Percentiles rank a stretch among this genome's conserved stretches.
Conservation (phyloP, 2,888 invertebrate species). For the Sphaeridia pumilis region DNA sequence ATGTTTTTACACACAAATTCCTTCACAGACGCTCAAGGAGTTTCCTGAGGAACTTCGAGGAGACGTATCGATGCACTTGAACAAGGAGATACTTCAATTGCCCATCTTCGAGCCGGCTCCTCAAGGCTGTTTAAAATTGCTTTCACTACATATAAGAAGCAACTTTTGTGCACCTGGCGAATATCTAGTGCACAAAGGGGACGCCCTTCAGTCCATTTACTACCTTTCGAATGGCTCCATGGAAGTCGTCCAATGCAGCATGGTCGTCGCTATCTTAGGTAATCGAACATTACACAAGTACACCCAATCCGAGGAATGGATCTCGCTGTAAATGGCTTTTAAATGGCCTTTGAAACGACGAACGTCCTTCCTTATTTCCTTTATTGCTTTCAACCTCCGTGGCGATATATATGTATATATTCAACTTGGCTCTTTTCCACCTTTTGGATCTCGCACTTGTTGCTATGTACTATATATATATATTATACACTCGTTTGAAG, state of each 20-base stretch:
- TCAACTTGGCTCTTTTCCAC: too few relatives aligned
- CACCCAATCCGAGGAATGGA: too few relatives aligned
- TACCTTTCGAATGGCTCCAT: constrained; percentile 94
- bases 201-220: constrained; percentile 84
- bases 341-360: too few relatives aligned
- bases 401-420: too few relatives aligned
- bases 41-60: constrained; percentile 92
- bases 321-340: too few relatives aligned
- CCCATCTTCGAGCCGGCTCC: constrained; percentile 91
- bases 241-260: constrained; percentile 91
- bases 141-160: constrained; percentile 82
- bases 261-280: constrained; percentile 96
- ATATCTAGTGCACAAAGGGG: constrained; percentile 85
- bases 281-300: too few relatives aligned
- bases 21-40: constrained; percentile 76
- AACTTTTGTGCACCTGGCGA: constrained; percentile 96
- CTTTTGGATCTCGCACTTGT: too few relatives aligned
- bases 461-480: too few relatives aligned
- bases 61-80: constrained; percentile 89
- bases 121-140: constrained; percentile 82
- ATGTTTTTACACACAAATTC: too few relatives aligned
- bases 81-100: constrained; percentile 82
- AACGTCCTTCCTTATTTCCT: too few relatives aligned
- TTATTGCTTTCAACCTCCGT: too few relatives aligned
- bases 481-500: too few relatives aligned